Evolutionary conservation across 2,797 vertebrate species (phyloP), one percentile per base, ranked within the genome.

Genomic region (Hephaestus fuliginosus): DNA sequence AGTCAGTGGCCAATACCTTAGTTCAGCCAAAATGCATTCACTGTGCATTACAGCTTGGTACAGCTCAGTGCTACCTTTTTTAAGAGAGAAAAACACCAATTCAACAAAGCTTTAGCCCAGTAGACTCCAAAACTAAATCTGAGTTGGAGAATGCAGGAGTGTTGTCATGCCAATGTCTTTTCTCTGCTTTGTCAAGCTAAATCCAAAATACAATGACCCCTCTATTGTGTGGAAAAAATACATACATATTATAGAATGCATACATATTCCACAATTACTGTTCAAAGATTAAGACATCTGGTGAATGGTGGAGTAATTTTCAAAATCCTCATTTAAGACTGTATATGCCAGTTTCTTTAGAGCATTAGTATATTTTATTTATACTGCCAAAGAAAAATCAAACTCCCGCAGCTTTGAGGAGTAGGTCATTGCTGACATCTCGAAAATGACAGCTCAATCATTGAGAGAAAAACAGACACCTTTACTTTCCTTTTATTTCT

Each of bases 71-170:
- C 80, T 86, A 90, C 70, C 90, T 89, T 85, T 92, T 89, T 91
- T 88, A 92, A 89, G 87, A 91, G 88, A 84, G 81, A 87, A 92
- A 92, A 93, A 92, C 90, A 91, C 91, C 93, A 94, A 94, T 94
- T 95, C 92, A 91, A 92, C 93, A 85, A 94, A 92, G 92, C 83
- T 92, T 93, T 94, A 90, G 92, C 84, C 89, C 91, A 91, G 89
- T 87, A 90, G 90, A 93, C 86, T 87, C 88, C 82, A 82, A 89
- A 88, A 86, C 80, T 56, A 73, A 86, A 84, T 86, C 69, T 66
- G 70, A 86, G 69, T 65, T 69, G 63, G 13, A 81, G 56, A 86
- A 83, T 65, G 71, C 66, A 70, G 68, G 66, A 85, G 86, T 22
- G 65, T 78, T 79, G 88, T 92, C 78, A 80, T 78, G 83, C 85